Evolutionary conservation across 2,113 vertebrate species (phyloP), one percentile per base, ranked within the genome.

Genomic region (Gorsachius goisagi): DNA sequence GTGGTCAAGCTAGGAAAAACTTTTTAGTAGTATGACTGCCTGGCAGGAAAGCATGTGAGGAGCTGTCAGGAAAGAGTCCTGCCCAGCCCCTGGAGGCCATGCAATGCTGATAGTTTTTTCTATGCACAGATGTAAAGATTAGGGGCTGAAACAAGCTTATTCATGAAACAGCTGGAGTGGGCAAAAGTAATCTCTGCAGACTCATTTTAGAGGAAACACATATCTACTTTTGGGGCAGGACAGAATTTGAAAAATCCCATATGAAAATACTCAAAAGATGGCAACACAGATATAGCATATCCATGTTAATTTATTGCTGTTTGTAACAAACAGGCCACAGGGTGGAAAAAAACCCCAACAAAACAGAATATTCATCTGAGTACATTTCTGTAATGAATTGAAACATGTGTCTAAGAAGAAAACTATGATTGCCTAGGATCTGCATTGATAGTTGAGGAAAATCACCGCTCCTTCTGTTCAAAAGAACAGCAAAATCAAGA

Each of bases 271-370:
- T 64, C 55, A 58, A 72, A 76, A 60, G 7, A 77, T 6, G 14
- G 35, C 35, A 69, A 84, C 15, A 41, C 1, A 3, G 39, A 64
- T 64, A 64, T 6, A 84, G 24, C 26, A 74, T 32, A 76, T 30
- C 26, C 37, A 81, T 80, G 30, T 16, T 72, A 49, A 72, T 86
- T 76, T 50, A 83, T 5, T 50, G 33, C 24, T 73, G 17, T 27
- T 88, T 66, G 41, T 17, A 77, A 69, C 35, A 77, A 84, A 68
- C 5, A 39, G 32, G n/a, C 17, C 33, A 75, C 1, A 2, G 9
- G 5, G 6, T 2, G 6, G 4, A 1, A 5, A 10, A 33, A 47
- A 37, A 47, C 18, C 2, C 27, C 19, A 59, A 33, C 10, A 84
- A 78, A 72, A 9, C 6, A 80, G n/a, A 62, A 47, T 47, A 81